These are phyloP conservation scores for Delphinus delphis DNA, from an alignment of 2,113 vertebrate species.

Conservation along the genomic window DNA sequence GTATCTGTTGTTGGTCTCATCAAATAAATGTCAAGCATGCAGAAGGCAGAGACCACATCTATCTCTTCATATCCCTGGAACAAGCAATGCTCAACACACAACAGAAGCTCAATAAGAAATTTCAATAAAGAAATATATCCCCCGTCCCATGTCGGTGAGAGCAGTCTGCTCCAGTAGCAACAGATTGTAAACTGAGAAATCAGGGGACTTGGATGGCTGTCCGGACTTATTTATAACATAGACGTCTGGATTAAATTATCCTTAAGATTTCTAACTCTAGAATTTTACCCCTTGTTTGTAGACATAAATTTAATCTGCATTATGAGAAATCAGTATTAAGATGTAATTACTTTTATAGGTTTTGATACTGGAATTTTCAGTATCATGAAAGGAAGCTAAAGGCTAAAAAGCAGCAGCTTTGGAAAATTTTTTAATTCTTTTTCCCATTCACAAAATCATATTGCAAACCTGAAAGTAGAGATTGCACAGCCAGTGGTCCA, in stretches of 20 bases:
- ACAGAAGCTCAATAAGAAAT: background rate
- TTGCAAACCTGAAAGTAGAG: conserved; percentile 94
- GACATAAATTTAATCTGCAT: background rate
- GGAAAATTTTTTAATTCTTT: background rate
- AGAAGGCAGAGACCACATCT: background rate
- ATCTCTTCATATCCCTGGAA: background rate
- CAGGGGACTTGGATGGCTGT: background rate
- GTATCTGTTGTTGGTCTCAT: background rate
- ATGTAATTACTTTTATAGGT: background rate
- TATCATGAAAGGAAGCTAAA: background rate
- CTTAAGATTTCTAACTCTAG: background rate
- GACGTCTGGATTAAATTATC: background rate
- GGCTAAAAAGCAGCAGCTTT: background rate
- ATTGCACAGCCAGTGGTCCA: conserved; percentile 96
- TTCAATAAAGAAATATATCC: background rate
- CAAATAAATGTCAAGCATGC: background rate
- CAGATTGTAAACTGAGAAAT: background rate
- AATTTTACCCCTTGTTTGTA: background rate
- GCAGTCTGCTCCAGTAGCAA: background rate
- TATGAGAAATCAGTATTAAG: background rate
- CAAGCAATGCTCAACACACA: background rate
- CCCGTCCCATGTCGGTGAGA: background rate
- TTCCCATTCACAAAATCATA: background rate
- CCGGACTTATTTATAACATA: background rate
- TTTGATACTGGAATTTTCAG: background rate